These are phyloP conservation scores for Lytechinus pictus DNA, from an alignment of 35 echinoderm and acorn worm genomes.

Conservation along the genomic window DNA sequence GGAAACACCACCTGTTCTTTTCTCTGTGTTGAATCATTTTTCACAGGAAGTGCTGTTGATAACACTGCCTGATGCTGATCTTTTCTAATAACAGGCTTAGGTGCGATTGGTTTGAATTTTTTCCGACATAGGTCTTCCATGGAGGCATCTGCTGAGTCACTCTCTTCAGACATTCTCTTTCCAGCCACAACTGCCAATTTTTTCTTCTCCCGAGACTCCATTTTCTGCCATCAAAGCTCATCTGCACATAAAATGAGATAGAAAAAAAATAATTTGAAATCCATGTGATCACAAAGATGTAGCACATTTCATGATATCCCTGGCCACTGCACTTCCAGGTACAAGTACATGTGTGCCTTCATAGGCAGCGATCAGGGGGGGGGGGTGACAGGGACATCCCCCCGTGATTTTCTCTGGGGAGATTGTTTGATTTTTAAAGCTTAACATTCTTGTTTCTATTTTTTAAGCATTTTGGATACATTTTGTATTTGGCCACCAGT, in stretches of 20 bases:
- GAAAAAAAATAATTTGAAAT: not conserved
- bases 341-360: no score
- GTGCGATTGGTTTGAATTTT: constrained; percentile 99
- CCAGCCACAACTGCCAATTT: constrained; percentile 33
- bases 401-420: no score
- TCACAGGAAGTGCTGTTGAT: constrained; percentile 79
- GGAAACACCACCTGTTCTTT: not conserved
- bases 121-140: constrained; percentile 93
- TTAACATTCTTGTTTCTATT: no score
- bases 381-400: no score
- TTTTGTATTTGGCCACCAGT: no score
- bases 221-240: not conserved
- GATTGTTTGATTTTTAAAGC: no score
- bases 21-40: constrained; percentile 36
- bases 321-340: no score
- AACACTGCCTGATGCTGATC: constrained; percentile 94
- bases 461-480: no score
- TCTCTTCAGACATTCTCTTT: constrained; percentile 64
- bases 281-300: no score
- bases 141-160: constrained; percentile 49
- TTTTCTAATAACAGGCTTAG: constrained; percentile 88
- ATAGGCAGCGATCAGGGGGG: no score
- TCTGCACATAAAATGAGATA: constrained; percentile 26
- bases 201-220: constrained; percentile 36
- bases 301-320: no score